phyloP scores from a whole-genome alignment of 1,140 invertebrate genomes.

The Mamestra configurata region DNA sequence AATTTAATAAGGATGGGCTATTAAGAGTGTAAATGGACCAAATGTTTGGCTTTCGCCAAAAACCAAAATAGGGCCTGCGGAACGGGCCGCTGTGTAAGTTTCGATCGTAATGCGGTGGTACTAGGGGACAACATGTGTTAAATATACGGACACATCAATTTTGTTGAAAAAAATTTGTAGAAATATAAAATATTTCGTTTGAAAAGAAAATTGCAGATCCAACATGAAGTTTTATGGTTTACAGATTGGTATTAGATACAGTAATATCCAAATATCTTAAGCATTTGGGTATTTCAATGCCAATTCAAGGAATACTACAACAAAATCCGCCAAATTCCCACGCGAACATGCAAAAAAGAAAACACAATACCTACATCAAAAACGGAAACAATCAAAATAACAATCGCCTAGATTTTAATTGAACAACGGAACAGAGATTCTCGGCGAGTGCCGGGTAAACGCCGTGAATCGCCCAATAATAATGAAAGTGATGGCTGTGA shows the following conservation, averaged over 20 bases:
- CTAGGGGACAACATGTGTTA: conserved; percentile 29
- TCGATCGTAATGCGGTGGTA: conserved; percentile 57
- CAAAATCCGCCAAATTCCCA: neutral
- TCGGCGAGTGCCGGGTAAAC: conserved; percentile 80
- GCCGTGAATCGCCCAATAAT: conserved; percentile 87
- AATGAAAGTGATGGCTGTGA: conserved; percentile 86
- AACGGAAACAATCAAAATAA: conserved; percentile 69
- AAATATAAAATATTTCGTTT: too few relatives aligned
- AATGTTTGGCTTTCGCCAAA: conserved; percentile 81
- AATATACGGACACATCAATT: conserved; percentile 8
- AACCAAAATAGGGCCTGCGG: conserved; percentile 77
- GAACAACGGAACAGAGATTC: conserved; percentile 80
- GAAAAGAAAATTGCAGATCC: too few relatives aligned
- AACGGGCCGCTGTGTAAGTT: conserved; percentile 63
- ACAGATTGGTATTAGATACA: too few relatives aligned
- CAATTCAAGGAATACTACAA: neutral
- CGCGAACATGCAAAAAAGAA: neutral
- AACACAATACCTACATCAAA: conserved; percentile 40
- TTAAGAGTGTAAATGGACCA: conserved; percentile 76
- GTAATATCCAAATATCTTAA: too few relatives aligned
- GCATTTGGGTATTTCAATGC: too few relatives aligned
- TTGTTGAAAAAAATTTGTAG: neutral
- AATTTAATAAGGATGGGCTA: conserved; percentile 85
- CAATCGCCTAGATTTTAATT: conserved; percentile 80
- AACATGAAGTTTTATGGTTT: too few relatives aligned